A percentile compares a stretch with the other conserved stretches of the same genome.
These are phyloP conservation scores for Electrophaes corylata DNA, from an alignment of 2,888 invertebrate species.

Conservation along the genomic window DNA sequence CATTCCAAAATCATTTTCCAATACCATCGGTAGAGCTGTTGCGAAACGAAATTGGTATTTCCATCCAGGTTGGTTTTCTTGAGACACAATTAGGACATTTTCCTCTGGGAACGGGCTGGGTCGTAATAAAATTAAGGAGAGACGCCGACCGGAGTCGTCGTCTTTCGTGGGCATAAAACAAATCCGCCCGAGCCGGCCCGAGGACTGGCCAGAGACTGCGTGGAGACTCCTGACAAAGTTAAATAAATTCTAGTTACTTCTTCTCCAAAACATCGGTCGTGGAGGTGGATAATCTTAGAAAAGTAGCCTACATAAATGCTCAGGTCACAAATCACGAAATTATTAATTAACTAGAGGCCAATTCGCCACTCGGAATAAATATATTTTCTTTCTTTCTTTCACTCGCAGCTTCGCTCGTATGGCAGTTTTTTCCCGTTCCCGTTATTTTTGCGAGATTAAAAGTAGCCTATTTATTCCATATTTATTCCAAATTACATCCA, in stretches of 20 bases:
- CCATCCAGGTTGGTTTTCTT: constrained; percentile 68
- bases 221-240: constrained; percentile 48
- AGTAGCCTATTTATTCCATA: too few relatives aligned
- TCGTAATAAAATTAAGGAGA: constrained; percentile 84
- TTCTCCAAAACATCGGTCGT: too few relatives aligned
- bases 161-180: constrained; percentile 80
- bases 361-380: too few relatives aligned
- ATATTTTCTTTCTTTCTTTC: too few relatives aligned
- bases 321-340: too few relatives aligned
- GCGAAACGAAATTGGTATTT: constrained; percentile 68
- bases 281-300: too few relatives aligned
- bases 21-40: constrained; percentile 32
- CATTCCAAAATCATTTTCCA: constrained; percentile 27
- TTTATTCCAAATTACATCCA: too few relatives aligned
- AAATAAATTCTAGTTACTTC: not conserved
- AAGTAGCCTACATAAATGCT: too few relatives aligned
- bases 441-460: too few relatives aligned
- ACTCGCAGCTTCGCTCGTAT: too few relatives aligned
- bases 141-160: constrained; percentile 70
- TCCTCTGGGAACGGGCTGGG: constrained; percentile 65
- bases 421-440: too few relatives aligned
- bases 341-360: too few relatives aligned
- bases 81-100: constrained; percentile 80
- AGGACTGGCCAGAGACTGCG: constrained; percentile 43
- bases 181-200: constrained; percentile 70